These are phyloP conservation scores for Phrynocephalus guinanensis DNA, from an alignment of 2,797 vertebrate genomes.

Conservation along the genomic window DNA sequence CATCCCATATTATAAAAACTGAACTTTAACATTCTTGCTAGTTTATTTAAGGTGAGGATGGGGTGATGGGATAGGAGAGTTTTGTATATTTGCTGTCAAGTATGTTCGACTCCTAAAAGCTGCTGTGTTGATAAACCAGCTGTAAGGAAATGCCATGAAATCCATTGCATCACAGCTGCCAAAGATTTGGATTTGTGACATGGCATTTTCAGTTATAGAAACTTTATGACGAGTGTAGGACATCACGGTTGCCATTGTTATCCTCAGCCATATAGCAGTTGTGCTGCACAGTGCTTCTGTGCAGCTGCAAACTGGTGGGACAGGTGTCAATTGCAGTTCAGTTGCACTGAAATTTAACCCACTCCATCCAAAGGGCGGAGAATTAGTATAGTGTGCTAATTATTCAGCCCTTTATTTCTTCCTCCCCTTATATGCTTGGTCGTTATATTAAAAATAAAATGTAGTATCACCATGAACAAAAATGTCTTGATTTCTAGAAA, in stretches of 20 bases:
- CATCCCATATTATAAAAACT: neutral
- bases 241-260: neutral
- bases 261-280: neutral
- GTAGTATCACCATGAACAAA: neutral
- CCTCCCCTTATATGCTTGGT: neutral
- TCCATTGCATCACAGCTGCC: neutral
- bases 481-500: neutral
- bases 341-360: neutral
- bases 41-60: neutral
- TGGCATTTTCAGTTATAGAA: neutral
- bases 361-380: neutral
- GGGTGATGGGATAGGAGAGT: no score
- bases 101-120: neutral
- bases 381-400: neutral
- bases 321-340: neutral
- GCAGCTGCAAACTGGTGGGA: neutral
- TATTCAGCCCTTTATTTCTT: neutral
- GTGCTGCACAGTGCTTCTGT: neutral
- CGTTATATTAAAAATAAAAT: no score
- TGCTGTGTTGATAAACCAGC: neutral
- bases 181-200: neutral
- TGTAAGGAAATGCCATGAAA: neutral
- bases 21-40: neutral
- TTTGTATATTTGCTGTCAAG: neutral
- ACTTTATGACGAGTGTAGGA: neutral